Evolutionary conservation across 2,888 invertebrate species (phyloP).

Genomic region (Leptothorax acervorum): DNA sequence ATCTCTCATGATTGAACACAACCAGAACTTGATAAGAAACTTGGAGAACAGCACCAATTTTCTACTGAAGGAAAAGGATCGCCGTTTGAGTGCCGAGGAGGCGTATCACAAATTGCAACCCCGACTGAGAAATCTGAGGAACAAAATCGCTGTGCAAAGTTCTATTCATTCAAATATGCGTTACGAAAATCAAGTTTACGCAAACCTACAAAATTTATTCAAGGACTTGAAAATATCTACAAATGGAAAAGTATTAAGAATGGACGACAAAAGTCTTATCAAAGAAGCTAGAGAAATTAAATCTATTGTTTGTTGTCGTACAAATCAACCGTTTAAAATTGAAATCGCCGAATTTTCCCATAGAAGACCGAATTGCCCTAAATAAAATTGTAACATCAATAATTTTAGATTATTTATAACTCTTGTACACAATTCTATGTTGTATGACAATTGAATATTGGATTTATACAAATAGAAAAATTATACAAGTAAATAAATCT

Average conservation of each 20-base stretch:
- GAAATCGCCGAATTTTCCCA: background rate
- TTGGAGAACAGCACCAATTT: slow-evolving; percentile 61
- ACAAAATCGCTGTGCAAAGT: slow-evolving; percentile 59
- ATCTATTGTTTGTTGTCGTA: background rate
- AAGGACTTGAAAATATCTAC: slow-evolving; percentile 57
- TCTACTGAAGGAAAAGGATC: slow-evolving; percentile 61
- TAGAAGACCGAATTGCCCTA: background rate
- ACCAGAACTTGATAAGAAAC: slow-evolving; percentile 60
- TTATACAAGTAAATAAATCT: slow-evolving; percentile 6
- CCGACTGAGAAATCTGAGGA: slow-evolving; percentile 63
- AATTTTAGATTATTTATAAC: background rate
- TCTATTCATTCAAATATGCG: slow-evolving; percentile 45
- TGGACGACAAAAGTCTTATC: background rate
- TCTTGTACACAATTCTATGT: background rate
- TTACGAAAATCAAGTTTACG: slow-evolving; percentile 63
- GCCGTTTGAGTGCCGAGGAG: slow-evolving; percentile 67
- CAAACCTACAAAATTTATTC: slow-evolving; percentile 65
- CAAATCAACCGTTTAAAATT: background rate
- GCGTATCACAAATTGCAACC: slow-evolving; percentile 63
- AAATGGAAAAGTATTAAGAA: background rate
- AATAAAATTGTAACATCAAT: background rate
- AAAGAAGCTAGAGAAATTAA: background rate
- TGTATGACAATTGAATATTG: background rate
- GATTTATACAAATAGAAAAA: background rate
- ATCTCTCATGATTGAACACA: slow-evolving; percentile 59